Conservation (phyloP, 2,888 invertebrate species). For the Meloe dianella region DNA sequence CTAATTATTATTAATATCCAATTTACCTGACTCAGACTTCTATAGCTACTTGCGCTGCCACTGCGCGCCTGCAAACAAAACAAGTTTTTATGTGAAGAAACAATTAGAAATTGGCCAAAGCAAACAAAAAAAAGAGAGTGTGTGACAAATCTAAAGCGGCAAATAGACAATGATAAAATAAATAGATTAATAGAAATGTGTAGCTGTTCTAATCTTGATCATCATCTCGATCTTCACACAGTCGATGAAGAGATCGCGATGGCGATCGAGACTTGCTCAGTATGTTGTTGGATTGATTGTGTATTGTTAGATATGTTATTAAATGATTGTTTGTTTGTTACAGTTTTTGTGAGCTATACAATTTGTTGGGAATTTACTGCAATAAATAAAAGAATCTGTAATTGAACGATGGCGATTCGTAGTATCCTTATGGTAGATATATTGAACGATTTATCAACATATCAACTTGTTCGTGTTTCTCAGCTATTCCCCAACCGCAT, state of each 20-base stretch:
- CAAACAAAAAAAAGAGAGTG: not conserved
- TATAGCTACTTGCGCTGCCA: slow-evolving; percentile 89
- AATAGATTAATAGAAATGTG: no score
- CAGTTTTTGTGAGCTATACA: no score
- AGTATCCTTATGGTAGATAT: not conserved
- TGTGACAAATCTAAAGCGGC: not conserved
- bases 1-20: slow-evolving; percentile 4
- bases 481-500: not conserved
- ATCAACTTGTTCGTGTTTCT: not conserved
- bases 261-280: no score
- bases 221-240: no score
- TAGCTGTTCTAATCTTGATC: no score
- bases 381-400: not conserved
- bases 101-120: not conserved
- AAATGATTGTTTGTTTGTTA: no score
- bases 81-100: slow-evolving; percentile 16
- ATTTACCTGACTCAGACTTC: slow-evolving; percentile 86
- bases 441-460: not conserved
- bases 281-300: no score
- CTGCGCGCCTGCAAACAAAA: slow-evolving; percentile 79
- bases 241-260: no score
- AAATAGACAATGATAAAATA: not conserved
- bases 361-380: not conserved
- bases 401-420: not conserved
- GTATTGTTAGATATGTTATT: no score